Base-by-base conservation (phyloP, 1,140 invertebrate genomes). In the Drosophila guanche region DNA sequence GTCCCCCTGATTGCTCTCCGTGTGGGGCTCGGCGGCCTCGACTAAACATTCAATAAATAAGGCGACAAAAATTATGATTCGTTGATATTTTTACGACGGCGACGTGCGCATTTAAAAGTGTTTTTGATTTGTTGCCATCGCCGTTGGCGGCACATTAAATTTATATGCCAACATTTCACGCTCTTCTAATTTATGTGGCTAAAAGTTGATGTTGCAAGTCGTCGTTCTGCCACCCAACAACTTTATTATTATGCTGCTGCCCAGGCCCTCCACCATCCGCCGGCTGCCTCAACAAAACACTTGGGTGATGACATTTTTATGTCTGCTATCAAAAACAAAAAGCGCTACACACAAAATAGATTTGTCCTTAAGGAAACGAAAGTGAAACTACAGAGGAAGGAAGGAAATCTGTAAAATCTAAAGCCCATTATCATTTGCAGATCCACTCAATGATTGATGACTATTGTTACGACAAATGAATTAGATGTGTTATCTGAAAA, bases 41-140 rank as follows among this genome's bases (percentile, higher is more conserved):
- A 43, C 74, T 74, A 78, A 85, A 85, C 72, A 86, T 86, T 85
- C 80, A 85, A 85, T 85, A 85, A 85, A 85, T 85, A 85, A 86
- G 84, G 70, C 58, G 52, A 72, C 73, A 61, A 77, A 77, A 80
- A 86, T 85, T 77, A 85, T 69, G 79, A 85, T 80, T 84, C 79
- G 80, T 76, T 85, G 80, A 85, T 79, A 76, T 86, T 86, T 85
- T 85, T 85, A 85, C 73, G 83, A 75, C 78, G 47, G 77, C 72
- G 73, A 85, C 80, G 80, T 85, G 81, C 67, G 68, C 77, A 70
- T 86, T 86, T 86, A 86, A 85, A 86, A 81, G 67, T 76, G 73
- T 75, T 86, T 85, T 85, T 84, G 65, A 71, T 80, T 80, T 79
- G 75, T 79, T 62, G 51, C 55, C 60, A 57, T 12, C 65, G 63